phyloP scores from a whole-genome alignment of 2,113 vertebrate species.

The Trogon melanurus region DNA sequence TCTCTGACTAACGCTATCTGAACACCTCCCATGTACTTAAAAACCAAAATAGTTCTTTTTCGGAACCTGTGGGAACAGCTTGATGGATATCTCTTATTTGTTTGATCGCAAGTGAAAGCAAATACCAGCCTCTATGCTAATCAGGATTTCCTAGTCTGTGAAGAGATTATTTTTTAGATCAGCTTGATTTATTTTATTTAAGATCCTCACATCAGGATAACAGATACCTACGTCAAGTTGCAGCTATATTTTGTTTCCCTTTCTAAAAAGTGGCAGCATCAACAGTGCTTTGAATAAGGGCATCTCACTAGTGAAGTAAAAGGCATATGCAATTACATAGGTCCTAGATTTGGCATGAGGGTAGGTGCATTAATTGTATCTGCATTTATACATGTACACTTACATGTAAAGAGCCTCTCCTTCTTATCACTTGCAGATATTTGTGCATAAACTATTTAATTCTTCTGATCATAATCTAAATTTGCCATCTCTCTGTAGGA shows the following conservation, averaged over 20 bases:
- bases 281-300: background rate
- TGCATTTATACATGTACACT: background rate
- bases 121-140: background rate
- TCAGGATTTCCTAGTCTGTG: conserved; percentile 5
- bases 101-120: background rate
- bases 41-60: background rate
- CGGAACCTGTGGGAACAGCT: background rate
- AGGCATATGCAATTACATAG: background rate
- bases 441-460: background rate
- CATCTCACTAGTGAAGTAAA: background rate
- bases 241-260: background rate
- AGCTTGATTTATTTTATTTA: background rate
- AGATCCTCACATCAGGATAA: background rate
- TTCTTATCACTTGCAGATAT: background rate
- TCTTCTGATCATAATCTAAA: background rate
- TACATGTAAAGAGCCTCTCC: background rate
- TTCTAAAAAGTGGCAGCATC: background rate
- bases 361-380: background rate
- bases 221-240: background rate
- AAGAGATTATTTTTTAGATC: background rate
- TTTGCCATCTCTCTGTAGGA: background rate
- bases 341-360: background rate
- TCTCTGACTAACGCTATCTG: background rate
- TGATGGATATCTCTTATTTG: conserved; percentile 1
- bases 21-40: conserved; percentile 31